phyloP scores from a whole-genome alignment of 1,140 invertebrate species.

The Carposina sasakii region DNA sequence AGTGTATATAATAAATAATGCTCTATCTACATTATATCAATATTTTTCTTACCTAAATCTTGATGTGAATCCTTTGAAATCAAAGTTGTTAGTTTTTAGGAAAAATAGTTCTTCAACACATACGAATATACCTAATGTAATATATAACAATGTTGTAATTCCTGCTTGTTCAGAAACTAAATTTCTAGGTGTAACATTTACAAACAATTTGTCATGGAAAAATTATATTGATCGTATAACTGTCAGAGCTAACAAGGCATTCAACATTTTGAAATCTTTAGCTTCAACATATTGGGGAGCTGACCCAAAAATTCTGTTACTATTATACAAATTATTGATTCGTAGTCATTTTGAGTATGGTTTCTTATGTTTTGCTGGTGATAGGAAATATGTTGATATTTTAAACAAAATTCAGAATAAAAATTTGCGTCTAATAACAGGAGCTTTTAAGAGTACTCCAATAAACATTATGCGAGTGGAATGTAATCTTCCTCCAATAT shows the following conservation, averaged over 20 bases:
- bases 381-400: background rate
- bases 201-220: conserved; percentile 16
- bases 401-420: conserved; percentile 9
- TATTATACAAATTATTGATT: conserved; percentile 3
- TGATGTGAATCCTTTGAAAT: conserved; percentile 10
- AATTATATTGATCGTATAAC: conserved; percentile 10
- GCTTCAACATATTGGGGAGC: background rate
- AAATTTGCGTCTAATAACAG: conserved; percentile 1
- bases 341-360: conserved; percentile 8
- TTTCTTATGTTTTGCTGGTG: conserved; percentile 2
- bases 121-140: background rate
- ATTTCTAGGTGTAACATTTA: conserved; percentile 20
- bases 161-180: conserved; percentile 4
- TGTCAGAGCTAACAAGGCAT: background rate
- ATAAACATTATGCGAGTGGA: too few species aligned
- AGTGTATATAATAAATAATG: conserved; percentile 4
- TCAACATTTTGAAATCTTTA: conserved; percentile 2
- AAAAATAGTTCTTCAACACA: background rate
- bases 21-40: conserved; percentile 1
- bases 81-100: conserved; percentile 13
- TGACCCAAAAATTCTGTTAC: conserved; percentile 3
- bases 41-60: conserved; percentile 16
- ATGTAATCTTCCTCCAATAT: too few species aligned
- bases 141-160: background rate
- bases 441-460: too few species aligned